These are phyloP conservation scores for Himalopsyche anomala DNA, from an alignment of 2,888 invertebrate genomes.

Conservation along the genomic window DNA sequence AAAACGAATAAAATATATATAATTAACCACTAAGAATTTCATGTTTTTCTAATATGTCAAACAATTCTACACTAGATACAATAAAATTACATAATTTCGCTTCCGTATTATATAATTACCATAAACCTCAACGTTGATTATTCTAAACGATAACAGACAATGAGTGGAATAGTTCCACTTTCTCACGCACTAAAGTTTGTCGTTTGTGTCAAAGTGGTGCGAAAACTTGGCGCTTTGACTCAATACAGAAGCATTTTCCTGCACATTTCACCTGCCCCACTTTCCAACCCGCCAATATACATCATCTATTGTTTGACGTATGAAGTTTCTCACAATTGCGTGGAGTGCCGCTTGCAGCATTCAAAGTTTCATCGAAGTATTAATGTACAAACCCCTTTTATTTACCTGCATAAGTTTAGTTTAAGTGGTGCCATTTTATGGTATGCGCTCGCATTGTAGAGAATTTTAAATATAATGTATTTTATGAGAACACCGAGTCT, in stretches of 20 bases:
- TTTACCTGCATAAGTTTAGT: no score
- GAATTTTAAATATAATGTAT: no score
- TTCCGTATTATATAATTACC: neutral
- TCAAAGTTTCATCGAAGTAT: neutral
- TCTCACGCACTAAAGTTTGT: conserved; percentile 23
- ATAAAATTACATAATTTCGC: neutral
- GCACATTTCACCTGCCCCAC: neutral
- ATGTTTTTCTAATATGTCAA: no score
- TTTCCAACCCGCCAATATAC: neutral
- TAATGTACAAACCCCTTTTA: no score
- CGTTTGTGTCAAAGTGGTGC: conserved; percentile 26
- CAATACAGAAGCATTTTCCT: conserved; percentile 8
- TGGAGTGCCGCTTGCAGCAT: neutral
- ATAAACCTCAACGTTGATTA: no score
- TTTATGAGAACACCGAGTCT: no score
- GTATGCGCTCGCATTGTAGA: no score
- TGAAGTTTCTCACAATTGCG: conserved; percentile 8
- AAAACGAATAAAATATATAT: no score
- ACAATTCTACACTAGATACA: no score
- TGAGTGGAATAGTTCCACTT: conserved; percentile 34
- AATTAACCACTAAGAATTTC: no score
- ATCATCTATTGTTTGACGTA: neutral
- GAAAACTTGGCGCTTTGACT: conserved; percentile 13
- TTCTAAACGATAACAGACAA: conserved; percentile 24
- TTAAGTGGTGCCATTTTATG: no score